Percentiles rank a stretch among this genome's conserved stretches.
phyloP scores from a whole-genome alignment of 2,797 vertebrate genomes.

The Poecile montanus region DNA sequence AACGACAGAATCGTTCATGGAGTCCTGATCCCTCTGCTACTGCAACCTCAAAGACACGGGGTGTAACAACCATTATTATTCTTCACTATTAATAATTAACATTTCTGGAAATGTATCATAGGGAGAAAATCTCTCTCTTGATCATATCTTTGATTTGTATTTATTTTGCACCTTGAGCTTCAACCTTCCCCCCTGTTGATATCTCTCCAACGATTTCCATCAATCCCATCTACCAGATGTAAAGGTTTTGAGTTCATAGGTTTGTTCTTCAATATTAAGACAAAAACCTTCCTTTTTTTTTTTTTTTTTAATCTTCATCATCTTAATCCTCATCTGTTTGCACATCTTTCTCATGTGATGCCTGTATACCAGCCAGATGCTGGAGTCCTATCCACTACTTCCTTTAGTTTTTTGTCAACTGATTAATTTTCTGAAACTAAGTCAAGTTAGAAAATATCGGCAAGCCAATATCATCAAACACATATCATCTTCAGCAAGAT shows the following conservation, averaged over 20 bases:
- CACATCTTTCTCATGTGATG: background rate
- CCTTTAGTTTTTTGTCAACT: background rate
- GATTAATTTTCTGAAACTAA: background rate
- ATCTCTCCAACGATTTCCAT: background rate
- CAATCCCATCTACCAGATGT: background rate
- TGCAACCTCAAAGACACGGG: background rate
- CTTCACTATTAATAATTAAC: background rate
- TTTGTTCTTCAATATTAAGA: background rate
- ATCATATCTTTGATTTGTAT: background rate
- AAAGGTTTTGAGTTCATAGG: background rate
- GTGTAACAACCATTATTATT: background rate
- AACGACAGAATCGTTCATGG: background rate
- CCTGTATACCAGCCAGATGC: background rate
- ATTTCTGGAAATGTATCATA: background rate
- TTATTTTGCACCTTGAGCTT: background rate
- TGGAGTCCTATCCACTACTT: background rate
- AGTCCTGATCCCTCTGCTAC: background rate
- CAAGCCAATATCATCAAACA: background rate
- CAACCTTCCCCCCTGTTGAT: background rate
- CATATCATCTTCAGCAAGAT: background rate
- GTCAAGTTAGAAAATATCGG: background rate
- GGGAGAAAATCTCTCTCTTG: background rate
- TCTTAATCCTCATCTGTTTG: background rate
- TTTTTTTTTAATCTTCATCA: background rate
- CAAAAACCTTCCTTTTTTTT: rapidly evolving